Conservation (phyloP, 2,888 invertebrate genomes). For the Netelia inedita region DNA sequence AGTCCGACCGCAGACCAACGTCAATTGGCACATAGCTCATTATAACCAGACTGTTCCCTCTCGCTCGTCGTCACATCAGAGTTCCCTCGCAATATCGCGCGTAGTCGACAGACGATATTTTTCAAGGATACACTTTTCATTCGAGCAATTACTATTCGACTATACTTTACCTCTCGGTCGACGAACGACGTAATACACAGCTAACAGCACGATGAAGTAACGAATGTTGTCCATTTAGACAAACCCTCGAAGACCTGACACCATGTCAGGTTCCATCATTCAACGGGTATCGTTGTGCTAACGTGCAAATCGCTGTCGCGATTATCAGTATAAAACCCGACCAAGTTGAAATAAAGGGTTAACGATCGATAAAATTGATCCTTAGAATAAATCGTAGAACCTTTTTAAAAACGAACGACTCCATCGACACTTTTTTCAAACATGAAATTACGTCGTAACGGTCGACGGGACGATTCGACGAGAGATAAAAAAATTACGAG, state of each 20-base stretch:
- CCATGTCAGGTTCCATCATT: not conserved
- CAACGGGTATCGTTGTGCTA: not conserved
- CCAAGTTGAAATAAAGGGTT: slow-evolving; percentile 4
- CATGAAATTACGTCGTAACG: not conserved
- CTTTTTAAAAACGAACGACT: not conserved
- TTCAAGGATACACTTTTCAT: slow-evolving; percentile 29
- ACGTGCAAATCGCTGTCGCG: not conserved
- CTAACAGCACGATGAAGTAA: not conserved
- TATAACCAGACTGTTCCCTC: slow-evolving; percentile 20
- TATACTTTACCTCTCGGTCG: not conserved
- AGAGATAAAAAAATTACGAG: slow-evolving; percentile 5
- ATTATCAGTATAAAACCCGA: not conserved
- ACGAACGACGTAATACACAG: slow-evolving; percentile 8
- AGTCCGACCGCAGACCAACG: slow-evolving; percentile 40
- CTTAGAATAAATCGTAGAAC: not conserved
- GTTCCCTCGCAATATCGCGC: not conserved
- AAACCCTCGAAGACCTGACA: not conserved
- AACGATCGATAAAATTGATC: slow-evolving; percentile 6
- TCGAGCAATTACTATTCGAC: slow-evolving; percentile 13
- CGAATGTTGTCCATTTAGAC: not conserved
- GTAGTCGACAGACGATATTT: slow-evolving; percentile 2
- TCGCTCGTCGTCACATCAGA: not conserved
- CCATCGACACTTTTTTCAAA: not conserved
- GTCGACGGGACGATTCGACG: not conserved
- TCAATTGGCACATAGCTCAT: slow-evolving; percentile 37